A percentile compares a stretch with the other conserved stretches of the same genome.
Evolutionary conservation across 1,140 invertebrate species (phyloP).

Genomic region (Bombus sylvicola): DNA sequence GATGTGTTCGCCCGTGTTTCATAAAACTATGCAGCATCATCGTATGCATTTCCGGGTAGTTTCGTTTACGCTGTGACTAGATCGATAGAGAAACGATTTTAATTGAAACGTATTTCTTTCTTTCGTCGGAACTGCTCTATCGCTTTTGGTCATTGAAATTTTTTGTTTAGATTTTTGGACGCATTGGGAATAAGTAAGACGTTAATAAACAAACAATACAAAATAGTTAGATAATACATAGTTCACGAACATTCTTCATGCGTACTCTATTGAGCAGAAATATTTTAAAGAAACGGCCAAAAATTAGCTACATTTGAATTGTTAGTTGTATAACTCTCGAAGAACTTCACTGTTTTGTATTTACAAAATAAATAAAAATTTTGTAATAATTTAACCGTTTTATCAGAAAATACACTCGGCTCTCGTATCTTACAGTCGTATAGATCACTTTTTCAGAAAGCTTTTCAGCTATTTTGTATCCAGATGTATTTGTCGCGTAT

Average conservation of each 20-base stretch:
- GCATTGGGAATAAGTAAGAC: too few relatives aligned
- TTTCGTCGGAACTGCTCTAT: too few relatives aligned
- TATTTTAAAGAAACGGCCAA: too few relatives aligned
- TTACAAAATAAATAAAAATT: not conserved
- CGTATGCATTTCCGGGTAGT: not conserved
- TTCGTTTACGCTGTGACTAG: not conserved
- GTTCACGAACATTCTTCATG: too few relatives aligned
- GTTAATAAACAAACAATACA: too few relatives aligned
- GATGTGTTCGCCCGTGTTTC: not conserved
- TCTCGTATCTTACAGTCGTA: too few relatives aligned
- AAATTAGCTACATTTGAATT: not conserved
- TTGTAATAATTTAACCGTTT: not conserved
- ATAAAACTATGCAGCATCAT: not conserved
- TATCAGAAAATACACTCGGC: not conserved
- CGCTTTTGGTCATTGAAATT: not conserved
- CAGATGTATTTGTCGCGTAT: not conserved
- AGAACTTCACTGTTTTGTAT: not conserved
- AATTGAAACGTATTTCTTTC: too few relatives aligned
- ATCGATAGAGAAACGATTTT: not conserved
- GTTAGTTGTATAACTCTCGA: not conserved
- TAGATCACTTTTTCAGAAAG: too few relatives aligned
- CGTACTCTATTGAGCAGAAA: too few relatives aligned
- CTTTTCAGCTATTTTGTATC: not conserved
- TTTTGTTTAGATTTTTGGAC: not conserved
- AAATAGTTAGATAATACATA: too few relatives aligned